Evolutionary conservation across 2,113 vertebrate genomes (phyloP).

Genomic region (Hippocampus abdominalis): DNA sequence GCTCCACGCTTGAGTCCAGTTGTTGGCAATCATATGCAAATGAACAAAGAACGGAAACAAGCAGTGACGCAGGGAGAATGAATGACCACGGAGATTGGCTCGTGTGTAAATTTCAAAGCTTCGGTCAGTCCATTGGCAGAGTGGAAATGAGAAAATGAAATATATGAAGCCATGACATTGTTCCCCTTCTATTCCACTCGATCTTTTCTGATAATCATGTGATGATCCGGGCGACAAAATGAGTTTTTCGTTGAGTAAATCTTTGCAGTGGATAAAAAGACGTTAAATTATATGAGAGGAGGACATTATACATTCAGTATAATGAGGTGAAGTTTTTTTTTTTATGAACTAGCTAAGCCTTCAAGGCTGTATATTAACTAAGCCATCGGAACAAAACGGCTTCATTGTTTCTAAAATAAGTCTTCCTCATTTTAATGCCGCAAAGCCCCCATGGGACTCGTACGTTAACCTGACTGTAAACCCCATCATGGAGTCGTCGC

Average conservation of each 20-base stretch:
- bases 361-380: constrained; percentile 3
- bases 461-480: neutral
- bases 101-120: too few species aligned
- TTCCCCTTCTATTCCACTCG: neutral
- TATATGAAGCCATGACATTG: neutral
- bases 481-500: neutral
- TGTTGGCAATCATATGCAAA: too few species aligned
- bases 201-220: neutral
- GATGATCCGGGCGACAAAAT: neutral
- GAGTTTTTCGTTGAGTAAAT: neutral
- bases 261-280: neutral
- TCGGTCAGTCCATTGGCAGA: neutral
- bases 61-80: too few species aligned
- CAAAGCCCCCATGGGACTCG: neutral
- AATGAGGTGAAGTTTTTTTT: neutral
- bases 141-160: neutral
- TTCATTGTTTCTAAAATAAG: constrained; percentile 1
- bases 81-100: too few species aligned
- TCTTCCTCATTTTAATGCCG: neutral
- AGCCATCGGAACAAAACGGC: constrained; percentile 5
- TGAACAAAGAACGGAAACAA: too few species aligned
- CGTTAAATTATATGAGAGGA: neutral
- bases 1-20: too few species aligned
- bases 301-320: constrained; percentile 1
- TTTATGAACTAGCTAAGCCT: constrained; percentile 1